Percentiles rank a stretch among this genome's conserved stretches.
phyloP scores from a whole-genome alignment of 2,797 vertebrate genomes.

The Spizella passerina region DNA sequence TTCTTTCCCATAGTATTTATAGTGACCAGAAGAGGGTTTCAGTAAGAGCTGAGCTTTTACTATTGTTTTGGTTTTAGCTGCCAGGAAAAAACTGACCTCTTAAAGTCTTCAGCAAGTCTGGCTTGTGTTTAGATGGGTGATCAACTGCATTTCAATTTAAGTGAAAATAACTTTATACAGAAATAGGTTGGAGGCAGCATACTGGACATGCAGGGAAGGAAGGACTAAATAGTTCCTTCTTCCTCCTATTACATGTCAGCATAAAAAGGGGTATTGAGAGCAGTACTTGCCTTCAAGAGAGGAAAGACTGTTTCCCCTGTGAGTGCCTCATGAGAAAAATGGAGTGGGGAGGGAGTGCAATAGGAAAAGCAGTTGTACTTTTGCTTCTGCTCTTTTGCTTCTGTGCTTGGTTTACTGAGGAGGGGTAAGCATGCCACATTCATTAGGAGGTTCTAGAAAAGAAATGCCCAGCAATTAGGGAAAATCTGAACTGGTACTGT shows the following conservation, averaged over 20 bases:
- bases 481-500: not conserved
- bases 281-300: not conserved
- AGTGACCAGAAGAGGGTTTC: slow-evolving; percentile 19
- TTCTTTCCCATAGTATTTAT: slow-evolving; percentile 58
- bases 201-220: not conserved
- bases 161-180: slow-evolving; percentile 14
- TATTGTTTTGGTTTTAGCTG: slow-evolving; percentile 61
- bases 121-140: slow-evolving; percentile 29
- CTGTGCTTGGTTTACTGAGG: not conserved
- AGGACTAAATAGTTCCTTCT: not conserved
- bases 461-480: not conserved
- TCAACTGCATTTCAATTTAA: slow-evolving; percentile 18
- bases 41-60: slow-evolving; percentile 36
- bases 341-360: not conserved
- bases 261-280: not conserved
- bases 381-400: not conserved
- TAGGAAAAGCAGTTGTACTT: not conserved
- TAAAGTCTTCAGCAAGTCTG: slow-evolving; percentile 28
- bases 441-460: not conserved
- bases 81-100: slow-evolving; percentile 63
- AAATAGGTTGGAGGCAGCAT: not conserved
- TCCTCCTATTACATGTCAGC: not conserved
- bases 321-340: not conserved
- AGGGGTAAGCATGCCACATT: not conserved
- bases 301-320: not conserved